Conservation (phyloP, 2,888 invertebrate genomes). For the Meganola albula region DNA sequence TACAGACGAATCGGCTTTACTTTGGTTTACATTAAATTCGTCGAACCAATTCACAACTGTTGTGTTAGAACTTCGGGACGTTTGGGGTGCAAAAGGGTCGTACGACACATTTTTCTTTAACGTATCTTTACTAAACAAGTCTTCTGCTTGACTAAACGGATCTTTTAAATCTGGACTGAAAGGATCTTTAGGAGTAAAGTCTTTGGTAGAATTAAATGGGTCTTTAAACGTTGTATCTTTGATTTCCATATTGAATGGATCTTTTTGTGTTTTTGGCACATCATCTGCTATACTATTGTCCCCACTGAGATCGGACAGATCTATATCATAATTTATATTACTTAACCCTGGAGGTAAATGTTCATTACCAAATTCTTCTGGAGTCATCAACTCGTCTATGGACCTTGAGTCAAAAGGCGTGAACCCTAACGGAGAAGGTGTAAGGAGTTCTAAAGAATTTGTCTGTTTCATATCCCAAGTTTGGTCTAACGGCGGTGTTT, state of each 20-base stretch:
- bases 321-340: slow-evolving; percentile 86
- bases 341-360: slow-evolving; percentile 79
- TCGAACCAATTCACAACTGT: slow-evolving; percentile 49
- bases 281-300: slow-evolving; percentile 83
- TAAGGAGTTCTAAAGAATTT: slow-evolving; percentile 72
- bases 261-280: slow-evolving; percentile 42
- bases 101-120: slow-evolving; percentile 45
- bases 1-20: slow-evolving; percentile 50
- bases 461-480: slow-evolving; percentile 56
- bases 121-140: slow-evolving; percentile 77
- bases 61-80: slow-evolving; percentile 37
- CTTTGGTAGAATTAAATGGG: too few relatives aligned
- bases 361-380: slow-evolving; percentile 76
- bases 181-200: too few relatives aligned
- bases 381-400: slow-evolving; percentile 77
- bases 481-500: slow-evolving; percentile 48
- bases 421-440: slow-evolving; percentile 77
- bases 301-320: slow-evolving; percentile 84
- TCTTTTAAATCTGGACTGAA: too few relatives aligned
- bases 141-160: slow-evolving; percentile 67
- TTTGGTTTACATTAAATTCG: slow-evolving; percentile 49
- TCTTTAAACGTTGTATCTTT: too few relatives aligned
- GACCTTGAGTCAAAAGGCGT: slow-evolving; percentile 78
- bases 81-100: slow-evolving; percentile 73
- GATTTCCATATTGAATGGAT: too few relatives aligned